Percentiles rank a stretch among this genome's conserved stretches.
phyloP scores from a whole-genome alignment of 2,888 invertebrate species.

The Nomada hirtipes region DNA sequence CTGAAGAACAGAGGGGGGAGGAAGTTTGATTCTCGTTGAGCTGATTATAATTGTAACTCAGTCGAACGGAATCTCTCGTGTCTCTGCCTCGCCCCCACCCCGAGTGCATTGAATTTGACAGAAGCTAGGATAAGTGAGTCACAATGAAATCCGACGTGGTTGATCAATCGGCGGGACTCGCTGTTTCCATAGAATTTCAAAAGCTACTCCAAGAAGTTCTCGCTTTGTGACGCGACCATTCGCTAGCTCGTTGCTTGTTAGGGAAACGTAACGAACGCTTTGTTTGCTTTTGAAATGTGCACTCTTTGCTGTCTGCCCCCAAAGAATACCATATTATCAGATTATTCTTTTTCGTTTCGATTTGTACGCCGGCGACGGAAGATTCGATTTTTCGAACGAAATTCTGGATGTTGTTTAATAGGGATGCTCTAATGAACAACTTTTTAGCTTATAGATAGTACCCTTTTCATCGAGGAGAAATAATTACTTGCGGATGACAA shows the following conservation, averaged over 20 bases:
- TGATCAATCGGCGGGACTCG: slow-evolving; percentile 39
- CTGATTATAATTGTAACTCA: slow-evolving; percentile 46
- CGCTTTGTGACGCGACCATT: slow-evolving; percentile 30
- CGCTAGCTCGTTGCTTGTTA: slow-evolving; percentile 41
- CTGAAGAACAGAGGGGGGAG: not conserved
- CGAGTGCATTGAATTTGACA: slow-evolving; percentile 46
- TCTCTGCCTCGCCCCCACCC: slow-evolving; percentile 3
- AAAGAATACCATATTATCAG: not conserved
- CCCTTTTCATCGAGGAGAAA: too few relatives aligned
- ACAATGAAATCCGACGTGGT: slow-evolving; percentile 42
- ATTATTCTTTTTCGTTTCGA: not conserved
- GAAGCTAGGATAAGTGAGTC: slow-evolving; percentile 43
- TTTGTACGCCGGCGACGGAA: not conserved
- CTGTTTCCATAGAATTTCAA: slow-evolving; percentile 48
- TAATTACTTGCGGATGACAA: too few relatives aligned
- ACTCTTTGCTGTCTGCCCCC: not conserved
- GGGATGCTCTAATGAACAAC: too few relatives aligned
- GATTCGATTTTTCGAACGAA: not conserved
- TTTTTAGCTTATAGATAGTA: too few relatives aligned
- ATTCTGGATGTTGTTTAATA: not conserved
- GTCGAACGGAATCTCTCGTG: slow-evolving; percentile 42
- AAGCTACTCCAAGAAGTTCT: slow-evolving; percentile 56
- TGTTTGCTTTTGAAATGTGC: slow-evolving; percentile 22
- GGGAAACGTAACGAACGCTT: slow-evolving; percentile 39
- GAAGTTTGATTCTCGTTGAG: slow-evolving; percentile 25